A percentile compares a stretch with the other conserved stretches of the same genome.
phyloP scores from a whole-genome alignment of 64 coral and sea anemone genomes.

The Cladopsammia gracilis region DNA sequence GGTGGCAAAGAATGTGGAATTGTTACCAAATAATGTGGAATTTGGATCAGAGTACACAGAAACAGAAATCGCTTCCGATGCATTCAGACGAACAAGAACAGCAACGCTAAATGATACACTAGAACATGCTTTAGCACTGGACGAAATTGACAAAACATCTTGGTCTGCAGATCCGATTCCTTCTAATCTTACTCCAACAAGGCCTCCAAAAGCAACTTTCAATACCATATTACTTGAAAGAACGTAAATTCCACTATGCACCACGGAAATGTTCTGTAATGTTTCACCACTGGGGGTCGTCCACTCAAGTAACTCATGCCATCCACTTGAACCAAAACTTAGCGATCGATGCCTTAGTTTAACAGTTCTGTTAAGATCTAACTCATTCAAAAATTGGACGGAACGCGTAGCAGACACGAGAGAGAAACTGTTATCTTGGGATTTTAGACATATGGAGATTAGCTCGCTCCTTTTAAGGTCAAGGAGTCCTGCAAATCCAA shows the following conservation, averaged over 20 bases:
- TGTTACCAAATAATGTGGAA: background rate
- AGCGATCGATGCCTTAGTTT: too few relatives aligned
- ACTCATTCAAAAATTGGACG: too few relatives aligned
- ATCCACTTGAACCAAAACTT: background rate
- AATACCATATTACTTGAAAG: background rate
- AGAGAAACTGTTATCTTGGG: too few relatives aligned
- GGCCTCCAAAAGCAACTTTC: background rate
- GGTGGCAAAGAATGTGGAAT: slow-evolving; percentile 18
- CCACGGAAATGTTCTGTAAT: background rate
- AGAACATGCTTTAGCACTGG: background rate
- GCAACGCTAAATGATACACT: background rate
- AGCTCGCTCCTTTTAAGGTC: too few relatives aligned
- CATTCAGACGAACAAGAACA: slow-evolving; percentile 24
- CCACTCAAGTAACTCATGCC: too few relatives aligned
- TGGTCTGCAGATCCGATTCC: background rate
- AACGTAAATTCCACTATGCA: slow-evolving; percentile 1
- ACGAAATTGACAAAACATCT: background rate
- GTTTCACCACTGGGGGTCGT: background rate
- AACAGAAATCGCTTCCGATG: background rate
- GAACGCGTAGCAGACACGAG: too few relatives aligned
- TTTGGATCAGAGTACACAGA: background rate
- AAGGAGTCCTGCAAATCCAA: too few relatives aligned
- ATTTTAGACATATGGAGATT: too few relatives aligned
- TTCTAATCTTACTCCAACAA: slow-evolving; percentile 20
- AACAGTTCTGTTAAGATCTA: too few relatives aligned